Evolutionary conservation across 2,888 invertebrate species (phyloP).

Genomic region (Drosophila nigricruria): DNA sequence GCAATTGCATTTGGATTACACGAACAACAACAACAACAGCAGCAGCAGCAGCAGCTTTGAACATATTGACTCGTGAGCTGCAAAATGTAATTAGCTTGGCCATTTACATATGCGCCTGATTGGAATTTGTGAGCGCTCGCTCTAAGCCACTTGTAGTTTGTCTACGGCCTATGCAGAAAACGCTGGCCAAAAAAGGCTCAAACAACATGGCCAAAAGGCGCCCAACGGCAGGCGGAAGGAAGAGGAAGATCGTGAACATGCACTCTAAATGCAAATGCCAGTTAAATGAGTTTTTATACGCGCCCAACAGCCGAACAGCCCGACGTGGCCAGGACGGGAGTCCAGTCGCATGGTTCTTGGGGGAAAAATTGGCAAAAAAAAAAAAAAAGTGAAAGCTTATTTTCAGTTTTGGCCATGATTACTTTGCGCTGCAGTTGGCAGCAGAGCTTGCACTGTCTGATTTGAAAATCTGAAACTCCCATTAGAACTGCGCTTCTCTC

Average conservation of each 20-base stretch:
- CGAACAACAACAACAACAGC: conserved; percentile 13
- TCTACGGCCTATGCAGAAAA: conserved; percentile 43
- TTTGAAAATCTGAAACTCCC: background rate
- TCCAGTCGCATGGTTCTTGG: conserved; percentile 6
- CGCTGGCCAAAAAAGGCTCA: conserved; percentile 11
- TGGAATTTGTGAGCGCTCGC: conserved; percentile 40
- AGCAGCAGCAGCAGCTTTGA: conserved; percentile 9
- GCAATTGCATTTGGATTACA: conserved; percentile 42
- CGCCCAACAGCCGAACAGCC: conserved; percentile 19
- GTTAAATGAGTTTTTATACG: conserved; percentile 76
- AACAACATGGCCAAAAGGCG: conserved; percentile 26
- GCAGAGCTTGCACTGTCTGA: no score
- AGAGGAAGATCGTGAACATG: conserved; percentile 50
- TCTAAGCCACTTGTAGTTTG: conserved; percentile 52
- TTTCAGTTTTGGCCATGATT: conserved; percentile 16
- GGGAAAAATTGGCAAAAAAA: background rate
- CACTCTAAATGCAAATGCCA: conserved; percentile 80
- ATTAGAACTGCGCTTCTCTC: background rate
- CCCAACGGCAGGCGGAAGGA: background rate
- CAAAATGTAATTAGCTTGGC: conserved; percentile 74
- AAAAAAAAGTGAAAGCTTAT: conserved; percentile 38
- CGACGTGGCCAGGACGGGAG: background rate
- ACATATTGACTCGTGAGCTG: conserved; percentile 37
- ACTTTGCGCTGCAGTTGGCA: conserved; percentile 3
- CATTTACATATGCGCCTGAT: conserved; percentile 64